Percentiles rank a stretch among this genome's conserved stretches.
Evolutionary conservation across 2,113 vertebrate species (phyloP).

Genomic region (Anolis sagrei): DNA sequence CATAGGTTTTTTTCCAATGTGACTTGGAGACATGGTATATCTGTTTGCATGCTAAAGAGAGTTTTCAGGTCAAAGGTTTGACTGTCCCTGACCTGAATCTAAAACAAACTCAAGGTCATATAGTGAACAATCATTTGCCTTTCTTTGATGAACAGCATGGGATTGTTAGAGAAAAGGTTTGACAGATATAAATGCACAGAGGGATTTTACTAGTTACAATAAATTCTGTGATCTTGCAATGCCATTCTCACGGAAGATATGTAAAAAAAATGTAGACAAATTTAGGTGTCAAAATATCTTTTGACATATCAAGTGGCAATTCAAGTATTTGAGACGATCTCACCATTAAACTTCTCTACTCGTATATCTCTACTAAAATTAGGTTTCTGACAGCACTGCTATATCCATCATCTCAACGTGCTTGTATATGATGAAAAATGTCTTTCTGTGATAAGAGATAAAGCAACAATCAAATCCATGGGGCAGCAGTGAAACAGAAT

Average conservation of each 20-base stretch:
- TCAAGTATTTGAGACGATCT: slow-evolving; percentile 18
- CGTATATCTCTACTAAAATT: slow-evolving; percentile 9
- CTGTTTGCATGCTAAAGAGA: neutral
- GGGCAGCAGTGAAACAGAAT: slow-evolving; percentile 25
- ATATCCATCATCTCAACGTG: slow-evolving; percentile 1
- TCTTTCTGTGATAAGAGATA: slow-evolving; percentile 39
- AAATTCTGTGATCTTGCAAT: neutral
- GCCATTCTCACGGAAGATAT: neutral
- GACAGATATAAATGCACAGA: neutral
- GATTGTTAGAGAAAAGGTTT: neutral
- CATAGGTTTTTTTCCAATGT: neutral
- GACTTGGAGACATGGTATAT: neutral
- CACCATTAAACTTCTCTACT: neutral
- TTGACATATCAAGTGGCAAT: neutral
- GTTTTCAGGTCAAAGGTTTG: neutral
- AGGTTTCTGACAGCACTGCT: slow-evolving; percentile 20
- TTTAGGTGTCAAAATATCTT: neutral
- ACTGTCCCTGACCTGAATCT: neutral
- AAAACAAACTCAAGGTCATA: slow-evolving; percentile 3
- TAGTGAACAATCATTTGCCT: neutral
- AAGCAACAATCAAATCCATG: slow-evolving; percentile 29
- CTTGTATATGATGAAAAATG: slow-evolving; percentile 38
- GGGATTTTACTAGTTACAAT: neutral
- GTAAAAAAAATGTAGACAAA: neutral
- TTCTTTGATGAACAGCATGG: neutral